Base-by-base conservation (phyloP, 2,888 invertebrate species). In the Nymphalis polychloros region DNA sequence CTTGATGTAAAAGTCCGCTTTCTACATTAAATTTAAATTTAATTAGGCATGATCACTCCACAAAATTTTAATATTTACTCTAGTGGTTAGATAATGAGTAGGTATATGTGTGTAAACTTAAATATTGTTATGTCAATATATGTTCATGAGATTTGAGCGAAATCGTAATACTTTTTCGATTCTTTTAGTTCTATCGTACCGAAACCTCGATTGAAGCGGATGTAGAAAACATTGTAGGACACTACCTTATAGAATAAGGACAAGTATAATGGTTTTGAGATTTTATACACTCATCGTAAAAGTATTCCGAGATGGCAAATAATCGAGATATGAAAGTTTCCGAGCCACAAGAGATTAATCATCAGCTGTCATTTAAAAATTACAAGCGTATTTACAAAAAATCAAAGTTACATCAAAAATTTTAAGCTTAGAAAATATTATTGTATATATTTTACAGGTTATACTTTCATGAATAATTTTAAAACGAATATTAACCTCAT, bases 1-100 rank as follows among this genome's bases (percentile, higher is more conserved):
- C n/a, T 16, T 59, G 8, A 55, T 27, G 27, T 50, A 52, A 65
- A 59, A 61, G 41, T 57, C 61, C 60, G 62, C 62, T 69, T 69
- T 69, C 68, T 69, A 57, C 50, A 46, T 52, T 53, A n/a, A 64
- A 57, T 65, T 61, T 47, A 52, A 59, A 52, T 41, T 52, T 59
- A 65, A 63, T 52, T 63, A 23, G 59, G 52, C 57, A 41, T 20
- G 35, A 41, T 8, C 35, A 20, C 16, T 60, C 19, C 27, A 3
- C 46, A 60, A 16, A n/a, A 48, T 19, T 48, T 57, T 48, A 64
- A 57, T 64, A 57, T 64, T 64, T 64, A 57, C 62, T 13, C 50
- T 31, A 35, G 19, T 48, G 19, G 41, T 57, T 57, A 35, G 35
- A 19, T 41, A 35, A 41, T 57, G 19, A 57, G 41, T 31, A 16